A percentile compares a stretch with the other conserved stretches of the same genome.
Evolutionary conservation across 2,888 invertebrate species (phyloP).

Genomic region (Nomada fabriciana): DNA sequence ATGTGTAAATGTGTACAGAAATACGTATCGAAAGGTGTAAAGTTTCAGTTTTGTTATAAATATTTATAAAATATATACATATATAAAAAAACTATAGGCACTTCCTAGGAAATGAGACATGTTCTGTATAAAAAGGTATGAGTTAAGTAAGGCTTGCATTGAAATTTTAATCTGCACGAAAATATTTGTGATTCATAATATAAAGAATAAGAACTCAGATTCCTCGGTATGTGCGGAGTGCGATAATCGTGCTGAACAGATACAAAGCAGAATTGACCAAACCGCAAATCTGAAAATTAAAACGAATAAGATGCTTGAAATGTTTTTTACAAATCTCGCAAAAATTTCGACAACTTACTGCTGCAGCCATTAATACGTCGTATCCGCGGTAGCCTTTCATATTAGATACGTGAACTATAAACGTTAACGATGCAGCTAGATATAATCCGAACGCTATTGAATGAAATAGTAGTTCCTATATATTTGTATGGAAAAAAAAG

Average conservation of each 20-base stretch:
- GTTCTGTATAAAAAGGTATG: background rate
- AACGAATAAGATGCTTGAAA: background rate
- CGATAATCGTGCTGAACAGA: conserved; percentile 91
- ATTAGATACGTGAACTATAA: conserved; percentile 88
- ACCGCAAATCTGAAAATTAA: conserved; percentile 89
- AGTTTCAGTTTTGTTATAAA: background rate
- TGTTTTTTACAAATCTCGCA: too few species aligned
- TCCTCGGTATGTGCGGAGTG: conserved; percentile 91
- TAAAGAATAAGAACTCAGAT: conserved; percentile 84
- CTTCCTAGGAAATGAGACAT: background rate
- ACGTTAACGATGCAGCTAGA: conserved; percentile 89
- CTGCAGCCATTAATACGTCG: conserved; percentile 89
- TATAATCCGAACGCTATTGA: conserved; percentile 90
- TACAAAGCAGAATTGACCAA: conserved; percentile 90
- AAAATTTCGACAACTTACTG: conserved; percentile 86
- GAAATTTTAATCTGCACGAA: background rate
- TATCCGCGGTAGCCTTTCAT: conserved; percentile 84
- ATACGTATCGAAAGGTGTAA: background rate
- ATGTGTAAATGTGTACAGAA: too few species aligned
- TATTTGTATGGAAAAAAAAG: conserved; percentile 60
- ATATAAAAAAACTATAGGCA: background rate
- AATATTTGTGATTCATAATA: background rate
- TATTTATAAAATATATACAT: background rate
- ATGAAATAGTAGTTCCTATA: conserved; percentile 94
- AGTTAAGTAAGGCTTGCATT: background rate